These are phyloP conservation scores for Volucella inanis DNA, from an alignment of 2,888 invertebrate species.

Conservation along the genomic window DNA sequence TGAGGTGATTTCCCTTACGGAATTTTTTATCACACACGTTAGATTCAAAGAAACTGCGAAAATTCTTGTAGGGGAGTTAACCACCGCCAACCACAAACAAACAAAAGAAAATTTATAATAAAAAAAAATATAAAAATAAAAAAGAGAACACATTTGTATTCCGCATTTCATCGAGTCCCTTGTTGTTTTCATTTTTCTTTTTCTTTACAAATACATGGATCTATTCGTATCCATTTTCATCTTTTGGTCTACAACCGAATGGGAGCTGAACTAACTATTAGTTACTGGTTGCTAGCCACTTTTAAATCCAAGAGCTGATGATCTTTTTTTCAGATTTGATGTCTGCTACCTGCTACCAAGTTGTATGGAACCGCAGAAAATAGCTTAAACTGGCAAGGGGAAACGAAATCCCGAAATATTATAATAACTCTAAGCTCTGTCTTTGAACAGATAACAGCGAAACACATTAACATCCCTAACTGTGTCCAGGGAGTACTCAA, in stretches of 20 bases:
- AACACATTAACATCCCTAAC: conserved; percentile 47
- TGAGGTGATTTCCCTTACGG: conserved; percentile 38
- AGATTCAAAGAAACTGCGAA: conserved; percentile 8
- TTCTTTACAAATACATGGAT: background rate
- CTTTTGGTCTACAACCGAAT: too few relatives aligned
- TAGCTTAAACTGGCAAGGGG: conserved; percentile 36
- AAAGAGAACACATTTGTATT: background rate
- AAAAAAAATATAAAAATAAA: conserved; percentile 42
- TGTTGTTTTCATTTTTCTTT: background rate
- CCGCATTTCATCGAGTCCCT: conserved; percentile 20
- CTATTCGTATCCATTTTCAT: too few relatives aligned
- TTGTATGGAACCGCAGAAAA: conserved; percentile 24
- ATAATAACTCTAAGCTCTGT: conserved; percentile 10
- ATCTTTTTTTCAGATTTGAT: background rate
- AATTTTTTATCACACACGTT: conserved; percentile 48
- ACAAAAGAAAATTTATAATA: conserved; percentile 47
- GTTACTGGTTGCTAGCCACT: too few relatives aligned
- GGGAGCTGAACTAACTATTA: too few relatives aligned
- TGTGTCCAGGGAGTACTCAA: background rate
- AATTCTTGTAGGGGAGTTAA: background rate
- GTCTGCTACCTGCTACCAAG: background rate
- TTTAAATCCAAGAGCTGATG: background rate
- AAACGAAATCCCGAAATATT: conserved; percentile 41
- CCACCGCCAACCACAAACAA: conserved; percentile 15
- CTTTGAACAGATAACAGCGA: conserved; percentile 28